Evolutionary conservation across 2,888 invertebrate genomes (phyloP).

Genomic region (Eupithecia tripunctaria): DNA sequence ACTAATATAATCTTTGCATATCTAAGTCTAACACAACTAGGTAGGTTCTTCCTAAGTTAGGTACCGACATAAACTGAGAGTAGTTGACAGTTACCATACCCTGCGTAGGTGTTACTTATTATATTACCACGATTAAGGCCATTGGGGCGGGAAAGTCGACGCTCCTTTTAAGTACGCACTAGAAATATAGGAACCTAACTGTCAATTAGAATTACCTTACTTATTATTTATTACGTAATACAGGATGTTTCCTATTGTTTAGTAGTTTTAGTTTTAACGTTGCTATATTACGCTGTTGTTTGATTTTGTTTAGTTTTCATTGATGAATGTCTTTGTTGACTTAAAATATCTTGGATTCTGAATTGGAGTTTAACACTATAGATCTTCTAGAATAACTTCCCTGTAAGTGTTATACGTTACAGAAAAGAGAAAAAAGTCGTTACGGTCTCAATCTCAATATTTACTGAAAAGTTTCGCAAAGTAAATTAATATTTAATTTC

Average conservation of each 20-base stretch:
- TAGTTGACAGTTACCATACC: constrained; percentile 23
- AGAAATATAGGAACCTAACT: background rate
- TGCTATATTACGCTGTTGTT: too few relatives aligned
- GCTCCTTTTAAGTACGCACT: background rate
- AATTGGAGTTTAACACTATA: too few relatives aligned
- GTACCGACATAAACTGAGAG: constrained; percentile 1
- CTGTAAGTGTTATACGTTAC: background rate
- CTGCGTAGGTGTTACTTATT: constrained; percentile 35
- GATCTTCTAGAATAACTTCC: background rate
- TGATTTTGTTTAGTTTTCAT: too few relatives aligned
- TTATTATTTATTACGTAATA: background rate
- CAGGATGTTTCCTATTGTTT: too few relatives aligned
- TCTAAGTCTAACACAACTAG: too few relatives aligned
- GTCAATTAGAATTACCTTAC: background rate
- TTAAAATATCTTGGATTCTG: too few relatives aligned
- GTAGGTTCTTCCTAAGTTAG: background rate
- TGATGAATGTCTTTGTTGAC: too few relatives aligned
- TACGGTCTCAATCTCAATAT: background rate
- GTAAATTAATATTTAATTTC: background rate
- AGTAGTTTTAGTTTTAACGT: too few relatives aligned
- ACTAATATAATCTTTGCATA: too few relatives aligned
- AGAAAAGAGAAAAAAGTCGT: background rate
- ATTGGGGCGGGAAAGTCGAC: constrained; percentile 31
- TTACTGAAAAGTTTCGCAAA: background rate
- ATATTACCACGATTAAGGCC: constrained; percentile 26